Base-by-base conservation (phyloP, 2,797 vertebrate genomes). In the Adrianichthys oophorus region DNA sequence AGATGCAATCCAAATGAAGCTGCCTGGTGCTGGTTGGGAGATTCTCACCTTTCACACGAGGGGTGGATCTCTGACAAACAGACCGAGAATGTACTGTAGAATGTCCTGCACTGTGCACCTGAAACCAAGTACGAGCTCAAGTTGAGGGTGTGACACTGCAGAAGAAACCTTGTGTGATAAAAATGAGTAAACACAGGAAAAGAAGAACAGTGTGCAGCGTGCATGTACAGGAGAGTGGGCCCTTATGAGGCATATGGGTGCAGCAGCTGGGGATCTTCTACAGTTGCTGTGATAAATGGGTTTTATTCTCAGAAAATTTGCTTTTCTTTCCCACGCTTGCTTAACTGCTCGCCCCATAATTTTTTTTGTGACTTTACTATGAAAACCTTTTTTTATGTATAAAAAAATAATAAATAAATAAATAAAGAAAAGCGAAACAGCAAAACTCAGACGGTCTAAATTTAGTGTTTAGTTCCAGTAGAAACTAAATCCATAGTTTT, bases 191-290 rank as follows among this genome's bases (percentile, higher is more conserved):
- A 19, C 48, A 19, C 23, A 23, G 32, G 32, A 62, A 32, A 70
- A 63, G 53, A 62, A 58, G 60, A 62, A 69, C 71, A 49, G 58
- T 68, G 50, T 68, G 71, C 74, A 59, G 50, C 52, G 26, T 59
- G 59, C 54, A 24, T 44, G 44, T 56, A 60, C 44, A 66, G 59
- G 52, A 57, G 48, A 59, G 45, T 61, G 73, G 80, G 74, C 62
- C 23, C 74, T 68, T 65, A 16, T 6, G 75, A 66, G 73, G 75
- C 82, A 85, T 74, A 78, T 68, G 76, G 68, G 50, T 7, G 56
- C 67, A 68, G 72, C 83, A 82, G 83, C 83, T 83, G 85, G 76
- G 70, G 67, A 7, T 59, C 63, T 52, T 54, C 52, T 70, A 73
- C 62, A 29, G 70, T 48, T 45, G 57, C 68, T 64, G 64, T 65